These are phyloP conservation scores for Australoheros scitulus DNA, from an alignment of 2,113 vertebrate genomes.

Conservation along the genomic window DNA sequence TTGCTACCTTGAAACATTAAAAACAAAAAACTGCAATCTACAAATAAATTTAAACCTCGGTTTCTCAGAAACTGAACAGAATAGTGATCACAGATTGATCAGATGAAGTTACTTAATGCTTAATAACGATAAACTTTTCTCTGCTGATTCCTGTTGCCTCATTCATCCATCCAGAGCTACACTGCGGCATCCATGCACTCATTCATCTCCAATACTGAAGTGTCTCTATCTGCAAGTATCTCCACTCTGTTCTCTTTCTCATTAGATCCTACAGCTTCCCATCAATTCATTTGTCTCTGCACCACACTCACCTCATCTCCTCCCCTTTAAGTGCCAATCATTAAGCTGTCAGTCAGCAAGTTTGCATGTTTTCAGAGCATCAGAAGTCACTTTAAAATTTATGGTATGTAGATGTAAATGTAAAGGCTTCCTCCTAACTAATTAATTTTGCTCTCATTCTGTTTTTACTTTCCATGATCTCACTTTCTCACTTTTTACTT, in stretches of 20 bases:
- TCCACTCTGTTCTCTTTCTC: constrained; percentile 51
- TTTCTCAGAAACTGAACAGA: not conserved
- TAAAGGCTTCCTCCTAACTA: constrained; percentile 35
- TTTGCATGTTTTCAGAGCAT: constrained; percentile 51
- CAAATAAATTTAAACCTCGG: not conserved
- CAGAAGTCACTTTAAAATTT: constrained; percentile 43
- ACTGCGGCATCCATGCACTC: constrained; percentile 30
- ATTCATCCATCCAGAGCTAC: constrained; percentile 44
- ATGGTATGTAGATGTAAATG: constrained; percentile 46
- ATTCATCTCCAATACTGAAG: constrained; percentile 49
- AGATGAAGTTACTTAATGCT: not conserved
- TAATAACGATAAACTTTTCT: not conserved
- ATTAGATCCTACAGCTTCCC: constrained; percentile 57
- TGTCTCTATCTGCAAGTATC: constrained; percentile 30
- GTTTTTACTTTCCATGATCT: not conserved
- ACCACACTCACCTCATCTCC: constrained; percentile 17
- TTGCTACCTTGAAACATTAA: not conserved
- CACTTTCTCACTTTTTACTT: not conserved
- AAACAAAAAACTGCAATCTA: not conserved
- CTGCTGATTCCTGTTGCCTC: constrained; percentile 4
- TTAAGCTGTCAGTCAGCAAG: constrained; percentile 66
- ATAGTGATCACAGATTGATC: not conserved
- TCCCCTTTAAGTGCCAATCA: constrained; percentile 65
- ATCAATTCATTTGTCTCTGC: constrained; percentile 47
- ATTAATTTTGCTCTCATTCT: constrained; percentile 18